Evolutionary conservation across 2,113 vertebrate species (phyloP), one percentile per base, ranked within the genome.

Genomic region (Fregetta grallaria): DNA sequence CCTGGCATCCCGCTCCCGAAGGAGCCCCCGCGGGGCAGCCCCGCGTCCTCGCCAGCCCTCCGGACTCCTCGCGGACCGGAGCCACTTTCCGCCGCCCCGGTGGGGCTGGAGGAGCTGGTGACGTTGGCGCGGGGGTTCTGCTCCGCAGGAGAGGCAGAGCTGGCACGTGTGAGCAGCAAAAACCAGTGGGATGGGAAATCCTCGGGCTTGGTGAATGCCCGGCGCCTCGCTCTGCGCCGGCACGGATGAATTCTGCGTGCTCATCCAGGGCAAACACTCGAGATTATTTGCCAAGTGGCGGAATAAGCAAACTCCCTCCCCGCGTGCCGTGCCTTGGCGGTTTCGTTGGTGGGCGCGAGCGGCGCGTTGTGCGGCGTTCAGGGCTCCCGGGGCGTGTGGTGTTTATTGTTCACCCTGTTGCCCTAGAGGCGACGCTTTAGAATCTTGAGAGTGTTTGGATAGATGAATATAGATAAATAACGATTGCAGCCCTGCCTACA

Each of bases 171-270:
- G 26, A 53, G 63, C 56, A 7, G 58, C 15, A 10, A 10, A 42
- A 36, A 3, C 5, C 8, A 22, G 7, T 0, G 8, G 34, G 47
- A 9, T 23, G 23, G 23, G 45, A 38, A 34, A 81, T 27, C 8
- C 5, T 3, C 19, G 0, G 2, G n/a, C 15, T 55, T 34, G 30
- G 49, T 26, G 34, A 45, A 36, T 47, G n/a, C 58, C 19, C 56
- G 9, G 2, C 16, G 3, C 22, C 59, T 17, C 4, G 5, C 18
- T 20, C 36, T 6, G 2, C 29, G 6, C 19, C 6, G 34, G n/a
- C 40, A 5, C 30, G 1, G 40, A 3, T 32, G 36, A 53, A 13
- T 29, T 36, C 32, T 56, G 3, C 29, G 6, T 5, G 45, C 62
- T 63, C 40, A 1, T 22, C 62, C 55, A 3, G 65, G 47, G 53